Percentiles rank a stretch among this genome's conserved stretches.
phyloP scores from a whole-genome alignment of 2,888 invertebrate species.

The Pandemis cinnamomeana region DNA sequence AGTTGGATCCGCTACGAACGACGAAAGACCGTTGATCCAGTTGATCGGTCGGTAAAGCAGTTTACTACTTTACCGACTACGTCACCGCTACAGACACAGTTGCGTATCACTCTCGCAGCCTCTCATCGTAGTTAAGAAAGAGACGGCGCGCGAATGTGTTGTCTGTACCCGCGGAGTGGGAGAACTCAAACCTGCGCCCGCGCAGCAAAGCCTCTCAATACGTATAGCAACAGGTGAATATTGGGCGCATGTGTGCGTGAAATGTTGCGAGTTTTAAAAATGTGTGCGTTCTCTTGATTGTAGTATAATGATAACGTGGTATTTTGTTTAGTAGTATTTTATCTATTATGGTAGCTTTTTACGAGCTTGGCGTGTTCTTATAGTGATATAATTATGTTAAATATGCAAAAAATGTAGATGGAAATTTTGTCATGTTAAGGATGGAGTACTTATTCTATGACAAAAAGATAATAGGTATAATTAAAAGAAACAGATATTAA shows the following conservation, averaged over 20 bases:
- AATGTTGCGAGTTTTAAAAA: slow-evolving; percentile 52
- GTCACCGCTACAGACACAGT: slow-evolving; percentile 48
- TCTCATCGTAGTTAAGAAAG: slow-evolving; percentile 48
- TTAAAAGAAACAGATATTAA: no score
- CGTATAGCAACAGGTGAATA: slow-evolving; percentile 78
- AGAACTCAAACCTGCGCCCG: slow-evolving; percentile 75
- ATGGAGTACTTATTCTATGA: no score
- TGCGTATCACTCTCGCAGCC: slow-evolving; percentile 58
- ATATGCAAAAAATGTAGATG: not conserved
- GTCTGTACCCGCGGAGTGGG: slow-evolving; percentile 65
- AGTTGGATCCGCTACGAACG: slow-evolving; percentile 76
- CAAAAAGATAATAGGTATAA: no score
- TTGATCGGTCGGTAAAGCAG: slow-evolving; percentile 77
- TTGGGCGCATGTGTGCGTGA: slow-evolving; percentile 67
- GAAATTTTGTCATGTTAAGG: not conserved
- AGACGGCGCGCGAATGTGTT: slow-evolving; percentile 52
- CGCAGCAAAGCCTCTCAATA: slow-evolving; percentile 75
- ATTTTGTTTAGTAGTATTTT: slow-evolving; percentile 70
- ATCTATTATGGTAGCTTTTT: slow-evolving; percentile 54
- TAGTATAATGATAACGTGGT: slow-evolving; percentile 76
- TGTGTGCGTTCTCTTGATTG: slow-evolving; percentile 74
- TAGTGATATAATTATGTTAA: slow-evolving; percentile 46
- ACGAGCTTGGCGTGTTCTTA: slow-evolving; percentile 56
- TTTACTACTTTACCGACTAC: slow-evolving; percentile 74
- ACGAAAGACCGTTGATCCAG: slow-evolving; percentile 83